Base-by-base conservation (phyloP, 1,140 invertebrate species). In the Trichomalopsis sarcophagae region DNA sequence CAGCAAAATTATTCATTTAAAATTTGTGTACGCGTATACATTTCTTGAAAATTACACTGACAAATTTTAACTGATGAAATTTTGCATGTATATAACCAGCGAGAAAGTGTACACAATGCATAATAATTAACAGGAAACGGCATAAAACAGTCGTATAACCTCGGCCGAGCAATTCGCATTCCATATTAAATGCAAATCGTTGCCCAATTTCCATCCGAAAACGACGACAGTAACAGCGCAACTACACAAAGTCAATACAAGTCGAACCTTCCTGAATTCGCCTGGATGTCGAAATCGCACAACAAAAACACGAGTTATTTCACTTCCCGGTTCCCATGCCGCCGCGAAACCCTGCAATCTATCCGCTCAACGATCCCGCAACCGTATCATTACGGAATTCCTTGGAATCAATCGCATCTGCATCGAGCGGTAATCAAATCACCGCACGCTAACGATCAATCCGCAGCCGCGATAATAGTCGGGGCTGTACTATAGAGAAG, bases 381-480 rank as follows among this genome's bases (percentile, higher is more conserved):
- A 75, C 30, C 10, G 11, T 75, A 40, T 44, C 36, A 40, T 75
- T 75, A 6, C 30, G 17, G 36, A 36, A 75, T 75, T 75, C 36
- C 73, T 17, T 14, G n/a, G 71, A 33, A 74, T 74, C 71, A 33
- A 69, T 69, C 11, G 36, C 14, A 27, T 36, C 30, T 27, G 73
- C 30, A 75, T 75, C 73, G 36, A 75, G 44, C 36, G 2, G 36
- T n/a, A 75, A 75, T 40, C 73, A n/a, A 75, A 75, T 75, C 33
- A 14, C 10, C 30, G 6, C 17, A 36, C 33, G 23, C 27, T 71
- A 6, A 1, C 68, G 30, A 33, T 30, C 68, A 71, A 30, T 30
- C 23, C 23, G 68, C 30, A 17, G 55, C 55, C 55, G 10, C 68
- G 68, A 71, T 71, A 71, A 71, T n/a, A 62, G 55, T 62, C 55